Conservation (phyloP, 1,140 invertebrate genomes). For the Schlechtendalia chinensis region DNA sequence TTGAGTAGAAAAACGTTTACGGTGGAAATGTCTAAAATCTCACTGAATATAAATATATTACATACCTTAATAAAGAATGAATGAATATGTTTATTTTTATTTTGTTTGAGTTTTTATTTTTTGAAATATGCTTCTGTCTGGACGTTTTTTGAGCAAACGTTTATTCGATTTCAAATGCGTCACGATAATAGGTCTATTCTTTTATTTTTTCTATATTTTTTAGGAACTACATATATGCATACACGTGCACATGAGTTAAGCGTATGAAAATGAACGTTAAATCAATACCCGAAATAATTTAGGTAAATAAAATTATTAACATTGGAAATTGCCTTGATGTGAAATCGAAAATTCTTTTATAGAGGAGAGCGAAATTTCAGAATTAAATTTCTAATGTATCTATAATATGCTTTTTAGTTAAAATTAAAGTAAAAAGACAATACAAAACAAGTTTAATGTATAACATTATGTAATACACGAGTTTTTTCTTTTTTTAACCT, state of each 20-base stretch:
- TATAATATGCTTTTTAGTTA: too few species aligned
- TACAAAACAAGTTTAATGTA: too few species aligned
- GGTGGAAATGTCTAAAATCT: neutral
- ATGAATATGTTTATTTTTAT: neutral
- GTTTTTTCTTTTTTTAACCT: too few species aligned
- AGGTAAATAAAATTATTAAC: neutral
- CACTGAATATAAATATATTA: neutral
- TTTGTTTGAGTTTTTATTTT: neutral
- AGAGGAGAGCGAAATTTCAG: too few species aligned
- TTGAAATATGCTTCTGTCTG: neutral
- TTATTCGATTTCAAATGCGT: neutral
- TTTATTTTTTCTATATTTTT: neutral
- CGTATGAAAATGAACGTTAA: conserved; percentile 6
- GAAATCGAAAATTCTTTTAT: too few species aligned
- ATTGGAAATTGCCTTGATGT: neutral
- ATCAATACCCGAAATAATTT: neutral
- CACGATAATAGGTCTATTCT: neutral
- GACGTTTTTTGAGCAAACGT: conserved; percentile 4
- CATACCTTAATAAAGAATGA: neutral
- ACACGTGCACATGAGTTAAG: neutral
- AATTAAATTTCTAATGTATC: too few species aligned
- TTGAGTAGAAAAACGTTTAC: neutral
- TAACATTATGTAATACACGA: too few species aligned
- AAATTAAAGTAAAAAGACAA: too few species aligned
- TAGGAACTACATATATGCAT: too few species aligned